phyloP scores from a whole-genome alignment of 2,797 vertebrate genomes.

The Sphaeramia orbicularis region DNA sequence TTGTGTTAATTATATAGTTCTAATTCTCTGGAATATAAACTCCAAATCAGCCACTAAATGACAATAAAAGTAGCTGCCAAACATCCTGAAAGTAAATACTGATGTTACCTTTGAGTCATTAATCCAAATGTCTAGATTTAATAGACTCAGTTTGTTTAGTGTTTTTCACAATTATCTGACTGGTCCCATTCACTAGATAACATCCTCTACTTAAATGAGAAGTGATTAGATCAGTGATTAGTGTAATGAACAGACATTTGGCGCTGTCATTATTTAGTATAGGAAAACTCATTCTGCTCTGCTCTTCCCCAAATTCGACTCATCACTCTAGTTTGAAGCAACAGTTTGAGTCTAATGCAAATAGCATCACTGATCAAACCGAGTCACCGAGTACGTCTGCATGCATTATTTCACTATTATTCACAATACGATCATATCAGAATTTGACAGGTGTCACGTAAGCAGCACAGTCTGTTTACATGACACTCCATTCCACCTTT shows the following conservation, averaged over 20 bases:
- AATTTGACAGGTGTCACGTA: too few relatives aligned
- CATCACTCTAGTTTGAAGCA: constrained; percentile 22
- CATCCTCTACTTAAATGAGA: constrained; percentile 40
- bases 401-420: too few relatives aligned
- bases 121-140: constrained; percentile 38
- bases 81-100: constrained; percentile 22
- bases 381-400: too few relatives aligned
- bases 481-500: too few relatives aligned
- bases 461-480: too few relatives aligned
- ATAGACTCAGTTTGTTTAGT: constrained; percentile 33
- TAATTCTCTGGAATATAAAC: too few relatives aligned
- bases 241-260: constrained; percentile 60
- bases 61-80: background rate
- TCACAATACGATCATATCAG: too few relatives aligned
- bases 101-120: constrained; percentile 35
- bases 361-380: constrained; percentile 37
- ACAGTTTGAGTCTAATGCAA: constrained; percentile 19
- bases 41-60: too few relatives aligned
- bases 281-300: constrained; percentile 28
- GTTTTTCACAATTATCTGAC: constrained; percentile 39
- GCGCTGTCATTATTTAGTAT: constrained; percentile 45
- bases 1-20: too few relatives aligned
- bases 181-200: constrained; percentile 41
- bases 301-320: constrained; percentile 40
- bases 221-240: constrained; percentile 63